A percentile compares a stretch with the other conserved stretches of the same genome.
Conservation (phyloP, 2,888 invertebrate species). For the Andrena dorsata region DNA sequence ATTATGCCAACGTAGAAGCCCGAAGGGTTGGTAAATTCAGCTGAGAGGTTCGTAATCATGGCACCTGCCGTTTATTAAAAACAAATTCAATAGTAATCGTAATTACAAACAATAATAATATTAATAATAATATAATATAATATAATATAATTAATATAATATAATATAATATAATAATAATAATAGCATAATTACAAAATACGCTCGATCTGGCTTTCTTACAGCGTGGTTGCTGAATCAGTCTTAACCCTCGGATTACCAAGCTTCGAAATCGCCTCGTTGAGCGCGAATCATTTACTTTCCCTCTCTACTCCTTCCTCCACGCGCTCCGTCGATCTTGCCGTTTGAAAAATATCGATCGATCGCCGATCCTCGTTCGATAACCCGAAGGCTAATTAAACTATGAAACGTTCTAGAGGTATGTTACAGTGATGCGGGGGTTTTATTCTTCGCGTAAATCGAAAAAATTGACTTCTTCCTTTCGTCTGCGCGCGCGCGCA, state of each 20-base stretch:
- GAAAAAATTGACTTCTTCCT: slow-evolving; percentile 69
- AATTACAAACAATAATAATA: slow-evolving; percentile 81
- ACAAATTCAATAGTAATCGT: slow-evolving; percentile 80
- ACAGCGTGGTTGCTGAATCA: slow-evolving; percentile 76
- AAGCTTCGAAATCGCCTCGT: slow-evolving; percentile 44
- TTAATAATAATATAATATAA: slow-evolving; percentile 76
- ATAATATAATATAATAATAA: slow-evolving; percentile 78
- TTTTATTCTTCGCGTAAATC: slow-evolving; percentile 58
- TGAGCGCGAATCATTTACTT: neutral
- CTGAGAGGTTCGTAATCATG: slow-evolving; percentile 76
- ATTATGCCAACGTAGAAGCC: too few species aligned
- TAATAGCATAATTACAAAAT: slow-evolving; percentile 80
- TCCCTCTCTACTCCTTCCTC: neutral
- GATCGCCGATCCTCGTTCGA: slow-evolving; percentile 57
- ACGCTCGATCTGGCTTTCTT: slow-evolving; percentile 77
- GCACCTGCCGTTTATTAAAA: slow-evolving; percentile 83
- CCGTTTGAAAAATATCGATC: slow-evolving; percentile 34
- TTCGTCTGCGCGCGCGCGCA: slow-evolving; percentile 48
- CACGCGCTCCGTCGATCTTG: neutral
- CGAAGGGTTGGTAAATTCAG: neutral
- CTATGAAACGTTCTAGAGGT: slow-evolving; percentile 71
- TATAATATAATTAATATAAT: slow-evolving; percentile 74
- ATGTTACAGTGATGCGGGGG: slow-evolving; percentile 72
- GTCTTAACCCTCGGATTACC: slow-evolving; percentile 81
- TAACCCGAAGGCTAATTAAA: slow-evolving; percentile 79